Evolutionary conservation across 2,113 vertebrate genomes (phyloP), one percentile per base, ranked within the genome.

Genomic region (Thryonomys swinderianus): DNA sequence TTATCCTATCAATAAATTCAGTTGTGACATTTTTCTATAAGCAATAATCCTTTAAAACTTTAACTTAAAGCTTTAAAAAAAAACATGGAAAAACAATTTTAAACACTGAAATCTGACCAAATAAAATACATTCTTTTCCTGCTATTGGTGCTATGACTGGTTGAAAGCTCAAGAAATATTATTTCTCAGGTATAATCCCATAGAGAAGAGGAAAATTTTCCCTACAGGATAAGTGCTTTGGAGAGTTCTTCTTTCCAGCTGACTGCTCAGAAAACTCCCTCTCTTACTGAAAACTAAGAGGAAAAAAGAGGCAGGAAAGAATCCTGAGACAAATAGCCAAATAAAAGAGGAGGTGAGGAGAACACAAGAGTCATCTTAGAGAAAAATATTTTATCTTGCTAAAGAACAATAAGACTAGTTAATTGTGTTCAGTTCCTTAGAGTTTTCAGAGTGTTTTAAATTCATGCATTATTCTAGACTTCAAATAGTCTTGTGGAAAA

Each of bases 41-140:
- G 51, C 40, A 95, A 82, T 61, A 86, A 88, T 81, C 30, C 61
- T 79, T 85, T 42, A 67, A 61, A 95, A 25, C 84, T 87, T 95
- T 92, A 96, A 97, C 94, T 96, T 97, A 93, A 96, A 93, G 82
- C 96, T 90, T 71, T 81, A 93, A 81, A 91, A 92, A 92, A 85
- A 88, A 91, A 89, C 90, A 97, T 76, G 73, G 81, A 97, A 93
- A 95, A 84, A 61, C 45, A 74, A 85, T 66, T 93, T 62, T 59
- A 87, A 88, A 78, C 66, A 82, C 78, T 17, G 7, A 93, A 81
- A 93, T 40, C 51, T 88, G 79, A 85, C 62, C 57, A 92, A 88
- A 82, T 90, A 25, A 87, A 90, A 85, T 40, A 40, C 4, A 59
- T 30, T 18, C 20, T 61, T 93, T 80, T 67, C 78, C 80, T 88